Percentiles rank a stretch among this genome's conserved stretches.
These are phyloP conservation scores for Diplogasteroides magnus DNA, from an alignment of 1,140 invertebrate genomes.

Conservation along the genomic window DNA sequence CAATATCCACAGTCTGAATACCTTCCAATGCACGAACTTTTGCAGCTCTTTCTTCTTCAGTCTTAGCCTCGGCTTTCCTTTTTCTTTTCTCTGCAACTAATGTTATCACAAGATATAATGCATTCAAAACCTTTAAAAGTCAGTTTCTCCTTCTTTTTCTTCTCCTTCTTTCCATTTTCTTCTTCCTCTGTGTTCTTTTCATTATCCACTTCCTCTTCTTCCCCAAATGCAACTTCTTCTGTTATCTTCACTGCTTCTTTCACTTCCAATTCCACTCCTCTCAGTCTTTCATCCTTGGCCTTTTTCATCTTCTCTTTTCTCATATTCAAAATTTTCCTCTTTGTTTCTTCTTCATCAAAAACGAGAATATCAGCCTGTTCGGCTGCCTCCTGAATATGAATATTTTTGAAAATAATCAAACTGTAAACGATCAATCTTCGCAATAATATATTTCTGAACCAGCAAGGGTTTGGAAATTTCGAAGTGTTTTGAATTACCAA, in stretches of 20 bases:
- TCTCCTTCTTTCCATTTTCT: not conserved
- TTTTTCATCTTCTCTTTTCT: not conserved
- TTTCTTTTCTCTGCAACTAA: not conserved
- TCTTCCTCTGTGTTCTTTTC: no score
- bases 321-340: not conserved
- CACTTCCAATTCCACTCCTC: not conserved
- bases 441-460: no score
- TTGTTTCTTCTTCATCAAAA: not conserved
- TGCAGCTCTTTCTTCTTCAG: no score
- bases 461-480: no score
- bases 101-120: no score
- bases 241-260: not conserved
- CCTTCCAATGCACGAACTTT: not conserved
- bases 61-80: no score
- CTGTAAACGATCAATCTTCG: no score
- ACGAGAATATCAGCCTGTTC: no score
- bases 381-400: no score
- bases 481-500: no score
- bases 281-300: not conserved
- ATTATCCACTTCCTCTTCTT: no score
- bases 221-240: not conserved
- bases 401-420: no score
- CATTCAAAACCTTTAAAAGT: not conserved
- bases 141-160: not conserved
- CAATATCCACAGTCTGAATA: not conserved